These are phyloP conservation scores for Eucera pruinosa DNA, from an alignment of 2,888 invertebrate species.

Conservation along the genomic window DNA sequence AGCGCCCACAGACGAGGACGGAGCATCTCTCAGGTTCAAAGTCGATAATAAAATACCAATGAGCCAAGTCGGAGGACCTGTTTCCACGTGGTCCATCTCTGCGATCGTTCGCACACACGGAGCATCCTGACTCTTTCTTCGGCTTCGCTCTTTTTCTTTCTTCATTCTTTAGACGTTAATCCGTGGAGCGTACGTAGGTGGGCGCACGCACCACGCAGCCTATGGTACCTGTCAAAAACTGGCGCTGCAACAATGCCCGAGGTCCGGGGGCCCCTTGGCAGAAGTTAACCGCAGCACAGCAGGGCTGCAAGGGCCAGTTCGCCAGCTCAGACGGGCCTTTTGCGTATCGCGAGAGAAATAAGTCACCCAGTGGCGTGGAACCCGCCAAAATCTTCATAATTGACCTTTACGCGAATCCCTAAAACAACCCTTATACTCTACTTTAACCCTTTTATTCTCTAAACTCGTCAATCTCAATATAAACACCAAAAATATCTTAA, in stretches of 20 bases:
- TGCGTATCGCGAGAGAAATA: conserved; percentile 73
- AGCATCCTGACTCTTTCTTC: conserved; percentile 41
- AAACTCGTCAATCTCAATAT: no score
- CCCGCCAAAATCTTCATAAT: neutral
- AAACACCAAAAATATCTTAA: no score
- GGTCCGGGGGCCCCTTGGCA: conserved; percentile 68
- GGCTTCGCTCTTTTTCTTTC: neutral
- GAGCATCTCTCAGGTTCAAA: conserved; percentile 42
- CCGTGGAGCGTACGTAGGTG: conserved; percentile 73
- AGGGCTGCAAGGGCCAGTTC: conserved; percentile 71
- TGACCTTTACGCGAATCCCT: neutral
- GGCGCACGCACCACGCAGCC: conserved; percentile 60
- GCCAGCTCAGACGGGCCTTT: conserved; percentile 66
- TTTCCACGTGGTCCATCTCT: conserved; percentile 37
- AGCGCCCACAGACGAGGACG: conserved; percentile 40
- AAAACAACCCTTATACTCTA: neutral
- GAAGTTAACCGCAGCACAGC: conserved; percentile 76
- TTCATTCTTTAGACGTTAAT: conserved; percentile 70
- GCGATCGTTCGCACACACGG: conserved; percentile 35
- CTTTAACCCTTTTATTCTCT: no score
- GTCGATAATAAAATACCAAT: conserved; percentile 70
- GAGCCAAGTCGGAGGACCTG: conserved; percentile 61
- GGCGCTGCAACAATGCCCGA: conserved; percentile 74
- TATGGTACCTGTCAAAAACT: conserved; percentile 77
- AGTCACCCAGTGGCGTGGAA: conserved; percentile 73